These are phyloP conservation scores for Eilema caniola DNA, from an alignment of 2,888 invertebrate genomes.

Conservation along the genomic window DNA sequence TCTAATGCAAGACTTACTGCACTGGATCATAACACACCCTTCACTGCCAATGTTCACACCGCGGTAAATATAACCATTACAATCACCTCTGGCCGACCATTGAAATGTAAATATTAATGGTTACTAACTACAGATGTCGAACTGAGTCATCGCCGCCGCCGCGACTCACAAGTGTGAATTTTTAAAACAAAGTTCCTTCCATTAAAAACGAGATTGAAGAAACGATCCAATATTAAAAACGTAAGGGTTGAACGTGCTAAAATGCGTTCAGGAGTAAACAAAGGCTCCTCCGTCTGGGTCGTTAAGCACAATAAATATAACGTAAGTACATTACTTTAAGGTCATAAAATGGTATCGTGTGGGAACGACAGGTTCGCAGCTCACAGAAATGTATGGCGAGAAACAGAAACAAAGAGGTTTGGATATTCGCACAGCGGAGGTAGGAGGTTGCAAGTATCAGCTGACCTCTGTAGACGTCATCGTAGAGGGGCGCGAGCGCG, in stretches of 20 bases:
- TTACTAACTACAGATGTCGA: conserved; percentile 43
- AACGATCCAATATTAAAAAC: conserved; percentile 25
- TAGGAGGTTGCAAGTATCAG: conserved; percentile 63
- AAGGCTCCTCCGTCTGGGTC: conserved; percentile 34
- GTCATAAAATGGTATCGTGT: conserved; percentile 42
- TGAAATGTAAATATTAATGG: conserved; percentile 55
- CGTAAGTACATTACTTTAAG: conserved; percentile 38
- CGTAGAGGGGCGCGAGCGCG: conserved; percentile 89
- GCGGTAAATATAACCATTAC: conserved; percentile 45
- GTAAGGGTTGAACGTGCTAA: conserved; percentile 21
- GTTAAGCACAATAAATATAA: conserved; percentile 36
- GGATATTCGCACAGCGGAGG: conserved; percentile 53
- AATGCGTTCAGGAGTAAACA: conserved; percentile 36
- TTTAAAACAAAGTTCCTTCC: conserved; percentile 31
- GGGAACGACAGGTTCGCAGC: conserved; percentile 52
- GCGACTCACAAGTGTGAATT: conserved; percentile 33
- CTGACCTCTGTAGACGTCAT: conserved; percentile 89
- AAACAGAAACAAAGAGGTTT: conserved; percentile 64
- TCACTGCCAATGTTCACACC: conserved; percentile 40
- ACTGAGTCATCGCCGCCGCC: conserved; percentile 47
- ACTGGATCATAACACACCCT: conserved; percentile 41
- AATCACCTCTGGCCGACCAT: conserved; percentile 42
- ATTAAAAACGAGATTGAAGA: conserved; percentile 29
- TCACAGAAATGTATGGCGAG: conserved; percentile 27
- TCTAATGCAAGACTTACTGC: conserved; percentile 36